Percentiles rank a stretch among this genome's conserved stretches.
These are phyloP conservation scores for Yasuhikotakia modesta DNA, from an alignment of 2,797 vertebrate genomes.

Conservation along the genomic window DNA sequence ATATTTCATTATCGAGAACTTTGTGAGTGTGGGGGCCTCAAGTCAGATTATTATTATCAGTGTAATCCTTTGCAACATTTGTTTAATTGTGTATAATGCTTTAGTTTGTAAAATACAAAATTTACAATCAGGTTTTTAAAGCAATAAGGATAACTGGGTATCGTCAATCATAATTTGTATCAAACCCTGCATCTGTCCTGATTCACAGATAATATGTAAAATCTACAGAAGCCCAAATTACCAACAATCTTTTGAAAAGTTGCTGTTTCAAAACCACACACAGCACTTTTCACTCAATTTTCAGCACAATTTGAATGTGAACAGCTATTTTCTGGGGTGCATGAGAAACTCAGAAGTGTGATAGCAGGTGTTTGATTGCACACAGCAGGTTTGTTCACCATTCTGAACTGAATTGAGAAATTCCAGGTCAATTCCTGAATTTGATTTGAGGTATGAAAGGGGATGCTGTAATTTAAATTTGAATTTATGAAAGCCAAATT, in stretches of 20 bases:
- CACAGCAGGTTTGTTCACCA: background rate
- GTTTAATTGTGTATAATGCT: background rate
- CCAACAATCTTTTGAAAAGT: background rate
- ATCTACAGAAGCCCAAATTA: slow-evolving; percentile 5
- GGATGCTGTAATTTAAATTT: background rate
- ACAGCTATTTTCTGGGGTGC: background rate
- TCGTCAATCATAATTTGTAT: background rate
- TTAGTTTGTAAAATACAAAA: background rate
- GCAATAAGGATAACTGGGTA: background rate
- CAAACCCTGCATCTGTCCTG: background rate
- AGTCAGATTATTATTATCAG: no score
- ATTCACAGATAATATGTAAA: background rate
- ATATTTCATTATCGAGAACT: no score
- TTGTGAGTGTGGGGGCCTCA: no score
- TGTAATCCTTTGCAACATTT: background rate
- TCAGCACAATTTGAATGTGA: background rate
- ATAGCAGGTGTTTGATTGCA: background rate
- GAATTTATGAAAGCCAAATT: no score
- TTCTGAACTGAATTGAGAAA: background rate
- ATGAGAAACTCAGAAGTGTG: background rate
- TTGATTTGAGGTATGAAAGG: background rate
- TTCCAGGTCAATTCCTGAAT: background rate
- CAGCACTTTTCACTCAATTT: background rate
- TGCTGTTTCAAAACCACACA: background rate
- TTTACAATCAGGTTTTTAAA: background rate